These are phyloP conservation scores for Drosophila lacicola DNA, from an alignment of 2,888 invertebrate species.

Conservation along the genomic window DNA sequence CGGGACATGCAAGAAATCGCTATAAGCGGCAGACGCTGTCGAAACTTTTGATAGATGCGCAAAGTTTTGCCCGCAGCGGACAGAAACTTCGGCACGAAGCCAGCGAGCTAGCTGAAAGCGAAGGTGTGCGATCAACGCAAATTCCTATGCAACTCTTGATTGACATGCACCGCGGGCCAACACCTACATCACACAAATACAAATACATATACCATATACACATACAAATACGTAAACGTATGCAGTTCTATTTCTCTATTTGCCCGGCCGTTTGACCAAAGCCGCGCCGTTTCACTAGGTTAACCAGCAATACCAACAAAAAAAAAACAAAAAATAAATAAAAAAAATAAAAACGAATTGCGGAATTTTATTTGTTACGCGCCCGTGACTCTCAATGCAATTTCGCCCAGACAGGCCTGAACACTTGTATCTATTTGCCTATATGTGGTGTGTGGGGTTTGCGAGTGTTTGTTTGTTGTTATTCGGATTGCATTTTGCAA, in stretches of 20 bases:
- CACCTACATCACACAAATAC: conserved; percentile 11
- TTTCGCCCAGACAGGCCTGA: conserved; percentile 38
- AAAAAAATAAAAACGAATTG: conserved; percentile 39
- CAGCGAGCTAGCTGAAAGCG: conserved; percentile 11
- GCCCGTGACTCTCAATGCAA: conserved; percentile 70
- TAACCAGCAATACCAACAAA: conserved; percentile 46
- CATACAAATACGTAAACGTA: neutral
- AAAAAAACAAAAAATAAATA: conserved; percentile 6
- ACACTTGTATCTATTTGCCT: conserved; percentile 17
- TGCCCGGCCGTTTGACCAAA: conserved; percentile 20
- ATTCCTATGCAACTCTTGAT: conserved; percentile 51
- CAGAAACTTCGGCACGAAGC: conserved; percentile 34
- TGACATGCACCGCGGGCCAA: conserved; percentile 42
- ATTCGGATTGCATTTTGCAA: conserved; percentile 55
- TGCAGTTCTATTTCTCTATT: conserved; percentile 18
- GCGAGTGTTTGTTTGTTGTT: conserved; percentile 15
- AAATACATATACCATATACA: neutral
- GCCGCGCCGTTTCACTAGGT: conserved; percentile 37
- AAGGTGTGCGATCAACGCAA: conserved; percentile 41
- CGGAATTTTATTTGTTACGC: conserved; percentile 74
- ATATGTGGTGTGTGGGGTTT: neutral
- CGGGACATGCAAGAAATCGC: conserved; percentile 48
- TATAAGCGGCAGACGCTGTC: conserved; percentile 65
- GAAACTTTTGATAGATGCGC: conserved; percentile 68
- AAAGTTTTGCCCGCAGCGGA: conserved; percentile 42